These are phyloP conservation scores for Phalangium opilio DNA, from an alignment of 2,888 invertebrate genomes.

Conservation along the genomic window DNA sequence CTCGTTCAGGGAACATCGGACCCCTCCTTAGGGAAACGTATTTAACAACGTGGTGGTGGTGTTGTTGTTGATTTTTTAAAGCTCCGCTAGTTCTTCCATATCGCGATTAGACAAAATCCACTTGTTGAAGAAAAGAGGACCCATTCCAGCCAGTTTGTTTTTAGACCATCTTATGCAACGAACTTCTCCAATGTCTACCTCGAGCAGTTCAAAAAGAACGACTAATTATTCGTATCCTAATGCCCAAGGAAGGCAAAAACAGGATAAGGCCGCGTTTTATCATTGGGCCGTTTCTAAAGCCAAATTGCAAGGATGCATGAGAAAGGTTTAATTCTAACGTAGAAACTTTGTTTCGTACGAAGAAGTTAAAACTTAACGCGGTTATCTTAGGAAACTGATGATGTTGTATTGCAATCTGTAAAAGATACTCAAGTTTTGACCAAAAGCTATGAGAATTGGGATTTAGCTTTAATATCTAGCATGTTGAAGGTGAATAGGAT, in stretches of 20 bases:
- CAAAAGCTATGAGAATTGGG: constrained; percentile 68
- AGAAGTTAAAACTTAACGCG: too few species aligned
- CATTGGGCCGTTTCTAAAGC: too few species aligned
- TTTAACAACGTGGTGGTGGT: too few species aligned
- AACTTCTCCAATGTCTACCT: constrained; percentile 15
- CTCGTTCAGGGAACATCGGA: too few species aligned
- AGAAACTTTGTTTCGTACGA: too few species aligned
- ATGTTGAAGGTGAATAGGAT: constrained; percentile 46
- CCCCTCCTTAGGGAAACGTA: too few species aligned
- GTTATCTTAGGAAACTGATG: constrained; percentile 16
- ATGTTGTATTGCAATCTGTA: constrained; percentile 32
- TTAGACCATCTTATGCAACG: constrained; percentile 45
- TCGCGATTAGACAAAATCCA: constrained; percentile 54
- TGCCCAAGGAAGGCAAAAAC: too few species aligned
- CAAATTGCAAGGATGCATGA: too few species aligned
- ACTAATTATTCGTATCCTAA: too few species aligned
- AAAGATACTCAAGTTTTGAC: constrained; percentile 66
- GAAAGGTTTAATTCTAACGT: too few species aligned
- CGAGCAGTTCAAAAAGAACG: constrained; percentile 5
- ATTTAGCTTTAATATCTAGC: constrained; percentile 78
- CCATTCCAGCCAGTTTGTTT: constrained; percentile 65
- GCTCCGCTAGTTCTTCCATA: constrained; percentile 62
- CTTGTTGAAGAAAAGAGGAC: constrained; percentile 58
- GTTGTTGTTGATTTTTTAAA: constrained; percentile 24
- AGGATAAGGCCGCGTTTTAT: too few species aligned